Evolutionary conservation across 2,113 vertebrate species (phyloP).

Genomic region (Rutilus rutilus): DNA sequence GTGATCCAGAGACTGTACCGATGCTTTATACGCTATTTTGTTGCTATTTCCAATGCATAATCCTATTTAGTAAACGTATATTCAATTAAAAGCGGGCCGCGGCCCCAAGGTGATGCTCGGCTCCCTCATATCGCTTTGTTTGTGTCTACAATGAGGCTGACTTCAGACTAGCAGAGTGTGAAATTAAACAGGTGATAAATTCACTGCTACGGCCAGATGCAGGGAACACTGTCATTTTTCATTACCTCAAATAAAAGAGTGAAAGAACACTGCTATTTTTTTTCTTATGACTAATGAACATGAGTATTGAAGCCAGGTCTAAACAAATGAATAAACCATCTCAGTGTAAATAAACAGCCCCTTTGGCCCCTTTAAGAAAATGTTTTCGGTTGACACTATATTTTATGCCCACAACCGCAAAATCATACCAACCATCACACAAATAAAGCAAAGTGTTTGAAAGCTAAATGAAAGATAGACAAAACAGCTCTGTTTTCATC

Average conservation of each 20-base stretch:
- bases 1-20: constrained; percentile 6
- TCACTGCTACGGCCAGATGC: constrained; percentile 69
- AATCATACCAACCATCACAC: background rate
- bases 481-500: constrained; percentile 18
- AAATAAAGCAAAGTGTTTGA: background rate
- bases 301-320: constrained; percentile 66
- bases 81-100: constrained; percentile 69
- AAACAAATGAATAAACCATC: constrained; percentile 68
- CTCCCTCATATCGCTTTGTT: constrained; percentile 70
- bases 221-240: constrained; percentile 75
- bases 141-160: constrained; percentile 72
- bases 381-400: constrained; percentile 54
- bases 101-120: constrained; percentile 65
- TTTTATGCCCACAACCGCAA: constrained; percentile 26
- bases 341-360: constrained; percentile 46
- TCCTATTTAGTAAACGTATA: constrained; percentile 74
- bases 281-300: constrained; percentile 76
- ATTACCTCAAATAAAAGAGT: constrained; percentile 77
- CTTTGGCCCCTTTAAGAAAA: constrained; percentile 47
- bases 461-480: constrained; percentile 32
- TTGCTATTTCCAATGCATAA: constrained; percentile 62
- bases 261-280: constrained; percentile 73
- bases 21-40: constrained; percentile 31
- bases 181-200: constrained; percentile 84
- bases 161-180: constrained; percentile 73